Conservation (phyloP, 1,140 invertebrate species). For the Lucilia cuprina region DNA sequence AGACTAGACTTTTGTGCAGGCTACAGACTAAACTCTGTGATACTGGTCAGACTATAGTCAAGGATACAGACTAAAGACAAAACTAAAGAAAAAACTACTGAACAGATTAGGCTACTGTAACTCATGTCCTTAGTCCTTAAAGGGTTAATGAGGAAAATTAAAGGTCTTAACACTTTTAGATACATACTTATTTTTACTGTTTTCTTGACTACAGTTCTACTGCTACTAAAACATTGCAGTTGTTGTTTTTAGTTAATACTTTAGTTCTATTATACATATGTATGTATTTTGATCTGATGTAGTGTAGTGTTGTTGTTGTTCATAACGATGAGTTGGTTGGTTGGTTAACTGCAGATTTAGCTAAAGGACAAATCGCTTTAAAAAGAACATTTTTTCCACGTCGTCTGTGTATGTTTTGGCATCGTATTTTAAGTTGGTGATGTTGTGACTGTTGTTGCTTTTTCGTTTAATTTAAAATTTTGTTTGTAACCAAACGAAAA, state of each 20-base stretch:
- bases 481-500: neutral
- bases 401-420: neutral
- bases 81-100: too few relatives aligned
- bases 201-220: neutral
- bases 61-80: too few relatives aligned
- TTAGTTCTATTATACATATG: too few relatives aligned
- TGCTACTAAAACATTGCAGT: neutral
- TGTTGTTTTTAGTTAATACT: neutral
- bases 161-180: neutral
- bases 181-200: neutral
- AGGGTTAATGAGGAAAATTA: neutral
- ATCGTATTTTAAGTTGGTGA: neutral
- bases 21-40: too few relatives aligned
- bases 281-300: too few relatives aligned
- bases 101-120: too few relatives aligned
- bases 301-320: neutral
- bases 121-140: neutral
- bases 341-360: constrained; percentile 17
- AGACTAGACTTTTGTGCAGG: too few relatives aligned
- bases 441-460: neutral
- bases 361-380: constrained; percentile 14
- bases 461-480: neutral
- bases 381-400: constrained; percentile 40
- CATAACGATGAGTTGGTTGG: neutral
- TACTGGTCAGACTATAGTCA: too few relatives aligned